Percentiles rank a stretch among this genome's conserved stretches.
These are phyloP conservation scores for Morus bassanus DNA, from an alignment of 2,797 vertebrate genomes.

Conservation along the genomic window DNA sequence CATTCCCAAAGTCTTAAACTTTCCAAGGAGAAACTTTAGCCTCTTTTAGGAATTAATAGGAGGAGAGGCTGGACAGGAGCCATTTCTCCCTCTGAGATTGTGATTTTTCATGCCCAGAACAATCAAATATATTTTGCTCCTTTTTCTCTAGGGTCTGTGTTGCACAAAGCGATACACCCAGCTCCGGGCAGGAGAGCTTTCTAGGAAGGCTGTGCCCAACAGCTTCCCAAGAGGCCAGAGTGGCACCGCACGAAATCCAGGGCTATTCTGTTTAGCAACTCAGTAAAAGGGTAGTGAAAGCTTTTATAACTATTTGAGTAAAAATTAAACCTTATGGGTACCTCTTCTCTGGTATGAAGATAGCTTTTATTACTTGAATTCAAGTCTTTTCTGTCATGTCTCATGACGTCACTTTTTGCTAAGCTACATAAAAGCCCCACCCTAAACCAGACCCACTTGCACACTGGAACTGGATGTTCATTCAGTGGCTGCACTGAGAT, in stretches of 20 bases:
- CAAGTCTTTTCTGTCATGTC: not conserved
- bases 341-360: not conserved
- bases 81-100: not conserved
- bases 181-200: not conserved
- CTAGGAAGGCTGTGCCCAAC: not conserved
- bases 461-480: not conserved
- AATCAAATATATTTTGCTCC: not conserved
- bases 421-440: not conserved
- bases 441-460: not conserved
- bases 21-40: not conserved
- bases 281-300: not conserved
- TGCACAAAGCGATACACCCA: not conserved
- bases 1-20: not conserved
- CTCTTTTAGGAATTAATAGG: not conserved
- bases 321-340: not conserved
- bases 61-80: not conserved
- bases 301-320: not conserved
- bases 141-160: not conserved
- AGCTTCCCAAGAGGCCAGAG: not conserved
- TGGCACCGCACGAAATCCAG: accelerated
- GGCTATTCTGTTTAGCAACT: not conserved
- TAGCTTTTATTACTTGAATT: not conserved
- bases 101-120: not conserved
- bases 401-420: not conserved
- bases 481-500: not conserved